These are phyloP conservation scores for Collichthys lucidus DNA, from an alignment of 2,113 vertebrate species.

Conservation along the genomic window DNA sequence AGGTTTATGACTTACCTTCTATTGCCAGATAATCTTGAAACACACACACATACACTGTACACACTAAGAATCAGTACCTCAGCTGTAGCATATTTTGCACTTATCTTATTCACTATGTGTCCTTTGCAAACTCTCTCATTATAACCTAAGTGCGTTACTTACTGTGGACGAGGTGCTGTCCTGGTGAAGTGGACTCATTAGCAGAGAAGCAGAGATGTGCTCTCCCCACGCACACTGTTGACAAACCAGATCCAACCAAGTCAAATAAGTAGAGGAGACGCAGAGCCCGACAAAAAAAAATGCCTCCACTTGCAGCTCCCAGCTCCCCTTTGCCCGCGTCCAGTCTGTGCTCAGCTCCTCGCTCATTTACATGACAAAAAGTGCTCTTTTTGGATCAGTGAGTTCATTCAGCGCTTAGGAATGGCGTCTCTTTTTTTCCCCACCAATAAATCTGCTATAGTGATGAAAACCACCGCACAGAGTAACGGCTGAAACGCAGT, in stretches of 20 bases:
- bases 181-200: constrained; percentile 23
- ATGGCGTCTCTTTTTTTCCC: constrained; percentile 30
- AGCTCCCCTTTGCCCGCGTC: background rate
- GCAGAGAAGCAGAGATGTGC: background rate
- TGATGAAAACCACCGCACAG: background rate
- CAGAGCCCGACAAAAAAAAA: background rate
- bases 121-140: background rate
- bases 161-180: constrained; percentile 23
- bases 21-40: background rate
- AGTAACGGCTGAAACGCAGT: background rate
- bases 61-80: background rate
- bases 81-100: background rate
- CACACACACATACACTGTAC: background rate
- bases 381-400: constrained; percentile 66
- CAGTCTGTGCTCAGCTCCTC: constrained; percentile 32
- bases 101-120: background rate
- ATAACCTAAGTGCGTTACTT: constrained; percentile 17
- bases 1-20: too few species aligned
- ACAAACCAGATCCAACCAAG: background rate
- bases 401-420: constrained; percentile 54
- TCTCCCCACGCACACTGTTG: background rate
- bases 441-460: constrained; percentile 27
- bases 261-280: background rate
- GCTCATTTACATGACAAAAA: constrained; percentile 80
- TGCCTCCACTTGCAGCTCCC: background rate